Evolutionary conservation across 2,888 invertebrate species (phyloP), one percentile per base, ranked within the genome.

Genomic region (Nymphalis c-album): DNA sequence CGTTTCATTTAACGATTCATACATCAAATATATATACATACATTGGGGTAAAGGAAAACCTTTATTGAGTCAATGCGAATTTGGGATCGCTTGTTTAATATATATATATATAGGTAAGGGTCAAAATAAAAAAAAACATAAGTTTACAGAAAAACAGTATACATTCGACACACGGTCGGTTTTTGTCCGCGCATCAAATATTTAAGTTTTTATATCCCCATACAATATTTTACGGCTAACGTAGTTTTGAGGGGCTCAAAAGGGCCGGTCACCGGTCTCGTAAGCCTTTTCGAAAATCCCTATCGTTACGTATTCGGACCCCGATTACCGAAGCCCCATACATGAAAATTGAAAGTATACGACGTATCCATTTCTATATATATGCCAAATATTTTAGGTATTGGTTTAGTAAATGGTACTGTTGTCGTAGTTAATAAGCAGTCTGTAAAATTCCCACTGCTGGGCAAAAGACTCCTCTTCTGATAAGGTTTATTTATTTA

Each of bases 231-330:
- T 55, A 55, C 53, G 31, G 26, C 57, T 57, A 40, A 40, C 57
- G 26, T 18, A 57, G 10, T 57, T 57, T 35, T 57, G 57, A 57
- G 16, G 35, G 57, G 18, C 18, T 40, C 40, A n/a, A 63, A 60
- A 59, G 63, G 67, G 53, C 63, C 67, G 53, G 51, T 67, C n/a
- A 48, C 48, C 59, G 50, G 51, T 47, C 66, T 47, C 47, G n/a
- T 10, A 8, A 17, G 31, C 26, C 53, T 55, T 61, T 62, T 17
- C 58, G 17, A 31, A 57, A 62, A 67, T 67, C 51, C 67, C 62
- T 62, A 62, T 63, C 64, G 53, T 60, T 67, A 67, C 67, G 58
- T 67, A 67, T 67, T 67, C 67, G 57, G 57, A 50, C 45, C 62
- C 18, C 62, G 64, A 64, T 64, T 55, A 55, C 53, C n/a, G 53